Evolutionary conservation across 2,888 invertebrate species (phyloP).

Genomic region (Heliconius aoede): DNA sequence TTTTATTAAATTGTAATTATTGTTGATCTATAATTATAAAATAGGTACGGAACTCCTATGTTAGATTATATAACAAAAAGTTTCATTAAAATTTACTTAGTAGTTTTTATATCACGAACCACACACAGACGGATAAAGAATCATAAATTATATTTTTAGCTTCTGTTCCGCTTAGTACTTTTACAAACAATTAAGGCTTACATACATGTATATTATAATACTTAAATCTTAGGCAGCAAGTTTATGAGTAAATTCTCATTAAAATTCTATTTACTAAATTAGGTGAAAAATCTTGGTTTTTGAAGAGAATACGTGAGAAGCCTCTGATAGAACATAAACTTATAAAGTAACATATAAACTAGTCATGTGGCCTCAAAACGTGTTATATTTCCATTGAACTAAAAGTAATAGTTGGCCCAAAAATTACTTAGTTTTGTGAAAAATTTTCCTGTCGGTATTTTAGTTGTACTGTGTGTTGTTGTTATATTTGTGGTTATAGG

Average conservation of each 20-base stretch:
- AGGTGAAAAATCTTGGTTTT: background rate
- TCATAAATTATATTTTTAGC: too few species aligned
- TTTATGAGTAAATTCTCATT: background rate
- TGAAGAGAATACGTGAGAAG: background rate
- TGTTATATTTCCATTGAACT: background rate
- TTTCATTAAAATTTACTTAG: too few species aligned
- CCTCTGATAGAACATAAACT: background rate
- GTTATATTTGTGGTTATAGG: too few species aligned
- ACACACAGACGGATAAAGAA: too few species aligned
- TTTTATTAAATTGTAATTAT: too few species aligned
- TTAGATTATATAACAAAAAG: too few species aligned
- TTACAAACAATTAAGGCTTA: background rate
- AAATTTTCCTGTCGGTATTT: background rate
- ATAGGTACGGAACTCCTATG: too few species aligned
- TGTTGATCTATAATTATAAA: too few species aligned
- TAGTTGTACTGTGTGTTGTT: too few species aligned
- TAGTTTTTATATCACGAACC: too few species aligned
- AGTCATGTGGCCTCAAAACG: conserved; percentile 14
- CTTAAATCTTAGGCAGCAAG: too few species aligned
- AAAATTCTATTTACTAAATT: background rate
- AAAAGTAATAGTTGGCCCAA: background rate
- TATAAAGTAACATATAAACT: background rate
- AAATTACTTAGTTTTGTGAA: background rate
- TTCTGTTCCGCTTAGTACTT: too few species aligned
- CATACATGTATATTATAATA: background rate